Conservation (phyloP, 1,140 invertebrate genomes). For the Zaprionus inermis region DNA sequence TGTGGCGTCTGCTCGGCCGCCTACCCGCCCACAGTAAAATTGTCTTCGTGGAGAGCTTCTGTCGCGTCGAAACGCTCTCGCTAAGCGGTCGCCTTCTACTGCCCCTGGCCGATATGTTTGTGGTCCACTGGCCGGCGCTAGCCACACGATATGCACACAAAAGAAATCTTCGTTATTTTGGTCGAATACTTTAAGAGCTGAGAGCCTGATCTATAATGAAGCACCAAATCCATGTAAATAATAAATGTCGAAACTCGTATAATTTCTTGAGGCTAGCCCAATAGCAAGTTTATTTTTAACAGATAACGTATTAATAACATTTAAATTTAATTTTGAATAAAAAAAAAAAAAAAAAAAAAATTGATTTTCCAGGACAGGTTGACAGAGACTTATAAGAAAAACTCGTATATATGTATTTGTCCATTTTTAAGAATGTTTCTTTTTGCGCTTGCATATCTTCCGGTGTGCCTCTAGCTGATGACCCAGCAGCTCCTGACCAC, state of each 20-base stretch:
- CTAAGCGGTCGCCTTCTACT: constrained; percentile 94
- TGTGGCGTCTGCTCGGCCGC: constrained; percentile 88
- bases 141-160: constrained; percentile 84
- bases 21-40: constrained; percentile 88
- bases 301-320: constrained; percentile 4
- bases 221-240: not conserved
- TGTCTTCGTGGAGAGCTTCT: constrained; percentile 97
- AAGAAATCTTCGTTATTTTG: constrained; percentile 87
- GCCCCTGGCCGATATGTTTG: constrained; percentile 92
- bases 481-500: constrained; percentile 83
- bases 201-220: not conserved
- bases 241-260: not conserved
- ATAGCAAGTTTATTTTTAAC: constrained; percentile 5
- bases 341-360: constrained; percentile 9
- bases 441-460: constrained; percentile 22
- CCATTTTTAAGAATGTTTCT: not conserved
- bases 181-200: constrained; percentile 84
- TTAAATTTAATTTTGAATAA: not conserved
- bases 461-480: constrained; percentile 58
- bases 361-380: not conserved
- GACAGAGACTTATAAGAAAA: not conserved
- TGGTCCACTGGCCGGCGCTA: constrained; percentile 95
- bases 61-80: constrained; percentile 94
- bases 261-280: not conserved
- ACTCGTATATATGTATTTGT: not conserved